Evolutionary conservation across 2,888 invertebrate species (phyloP).

Genomic region (Strigamia transsilvanica): DNA sequence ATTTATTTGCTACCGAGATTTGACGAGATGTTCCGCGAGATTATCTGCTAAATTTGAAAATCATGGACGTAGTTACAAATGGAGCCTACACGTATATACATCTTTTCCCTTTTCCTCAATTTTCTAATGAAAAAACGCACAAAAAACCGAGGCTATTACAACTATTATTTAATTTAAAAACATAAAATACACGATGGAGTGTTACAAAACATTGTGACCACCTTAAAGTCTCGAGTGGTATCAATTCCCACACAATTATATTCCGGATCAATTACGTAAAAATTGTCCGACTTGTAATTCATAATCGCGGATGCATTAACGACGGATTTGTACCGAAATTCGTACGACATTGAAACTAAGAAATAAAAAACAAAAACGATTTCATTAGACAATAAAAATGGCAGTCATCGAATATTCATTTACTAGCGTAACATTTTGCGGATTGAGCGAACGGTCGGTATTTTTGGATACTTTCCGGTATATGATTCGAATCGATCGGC

Average conservation of each 20-base stretch:
- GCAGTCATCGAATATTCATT: neutral
- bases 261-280: neutral
- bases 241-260: constrained; percentile 14
- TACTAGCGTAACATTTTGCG: constrained; percentile 10
- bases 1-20: no score
- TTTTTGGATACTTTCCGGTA: neutral
- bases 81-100: no score
- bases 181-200: constrained; percentile 19
- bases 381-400: neutral
- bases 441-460: neutral
- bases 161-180: neutral
- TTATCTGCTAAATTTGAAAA: neutral
- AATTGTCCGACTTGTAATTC: neutral
- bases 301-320: neutral
- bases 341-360: constrained; percentile 7
- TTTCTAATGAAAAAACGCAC: neutral
- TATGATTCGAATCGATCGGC: constrained; percentile 4
- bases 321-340: neutral
- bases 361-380: neutral
- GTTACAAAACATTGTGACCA: constrained; percentile 7
- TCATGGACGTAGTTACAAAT: neutral
- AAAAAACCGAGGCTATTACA: neutral
- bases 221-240: neutral
- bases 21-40: neutral
- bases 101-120: no score